Evolutionary conservation across 2,888 invertebrate species (phyloP), one percentile per base, ranked within the genome.

Genomic region (Hirtodrosophila cameraria): DNA sequence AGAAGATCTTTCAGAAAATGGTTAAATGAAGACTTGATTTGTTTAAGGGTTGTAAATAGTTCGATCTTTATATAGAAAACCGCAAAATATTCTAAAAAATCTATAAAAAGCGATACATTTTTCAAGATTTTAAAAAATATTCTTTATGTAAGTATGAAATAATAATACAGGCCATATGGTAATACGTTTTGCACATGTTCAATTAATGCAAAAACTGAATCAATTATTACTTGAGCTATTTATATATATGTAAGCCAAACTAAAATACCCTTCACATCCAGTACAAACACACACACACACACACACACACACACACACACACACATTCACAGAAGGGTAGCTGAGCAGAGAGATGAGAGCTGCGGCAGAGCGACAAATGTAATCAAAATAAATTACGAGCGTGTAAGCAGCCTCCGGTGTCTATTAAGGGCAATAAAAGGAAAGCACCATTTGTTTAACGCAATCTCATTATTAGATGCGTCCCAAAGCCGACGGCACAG

Each of bases 361-460:
- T 52, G 61, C 55, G 67, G 57, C 68, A 52, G 60, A 63, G 58
- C 54, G 74, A 72, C 81, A 81, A 81, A 78, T 86, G 87, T 86
- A 83, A 83, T 83, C 82, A 83, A 86, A 83, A 82, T 86, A 86
- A 86, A 86, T 83, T 78, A 83, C 82, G 87, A 83, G 85, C 85
- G 68, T 86, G 82, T 86, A 78, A 86, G 82, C 82, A 82, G 87
- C 87, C 82, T 78, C 85, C 87, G 85, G 82, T 86, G 82, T 85
- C 85, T 83, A 83, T 83, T 83, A 85, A 75, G 82, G 60, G 60
- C 87, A 86, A 83, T 86, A 85, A 83, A 83, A 83, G 73, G 74
- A 78, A 73, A 75, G 68, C 85, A 70, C 85, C 86, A 83, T 83
- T 83, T 83, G 86, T 84, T 86, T 84, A 83, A 83, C 84, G 83